Conservation (phyloP, 2,113 vertebrate species). For the Motacilla tschutschensis region DNA sequence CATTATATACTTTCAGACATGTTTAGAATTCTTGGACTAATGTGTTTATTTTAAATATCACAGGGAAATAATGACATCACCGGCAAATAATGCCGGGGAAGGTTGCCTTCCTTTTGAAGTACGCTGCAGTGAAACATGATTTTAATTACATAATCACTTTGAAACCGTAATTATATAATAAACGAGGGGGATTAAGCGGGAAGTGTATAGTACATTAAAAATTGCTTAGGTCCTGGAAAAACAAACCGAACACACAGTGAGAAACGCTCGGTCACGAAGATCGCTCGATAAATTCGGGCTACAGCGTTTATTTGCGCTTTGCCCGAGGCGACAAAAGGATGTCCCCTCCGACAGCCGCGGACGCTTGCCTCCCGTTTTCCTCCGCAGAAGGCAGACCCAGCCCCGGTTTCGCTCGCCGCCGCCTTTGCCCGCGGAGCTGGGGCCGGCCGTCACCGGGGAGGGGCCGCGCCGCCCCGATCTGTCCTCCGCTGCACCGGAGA, state of each 20-base stretch:
- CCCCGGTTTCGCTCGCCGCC: background rate
- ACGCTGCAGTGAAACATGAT: slow-evolving; percentile 81
- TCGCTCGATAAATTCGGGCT: background rate
- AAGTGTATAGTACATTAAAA: slow-evolving; percentile 83
- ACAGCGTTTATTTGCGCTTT: background rate
- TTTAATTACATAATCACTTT: slow-evolving; percentile 93
- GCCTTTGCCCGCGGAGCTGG: background rate
- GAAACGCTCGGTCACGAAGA: slow-evolving; percentile 44
- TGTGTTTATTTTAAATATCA: slow-evolving; percentile 98
- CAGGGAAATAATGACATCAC: slow-evolving; percentile 93
- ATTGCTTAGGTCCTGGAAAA: slow-evolving; percentile 80
- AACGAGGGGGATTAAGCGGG: slow-evolving; percentile 83
- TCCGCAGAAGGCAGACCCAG: background rate
- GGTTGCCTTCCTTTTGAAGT: slow-evolving; percentile 81
- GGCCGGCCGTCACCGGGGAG: background rate
- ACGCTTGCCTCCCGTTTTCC: background rate
- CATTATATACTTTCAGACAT: slow-evolving; percentile 84
- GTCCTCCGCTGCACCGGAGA: background rate
- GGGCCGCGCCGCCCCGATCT: background rate
- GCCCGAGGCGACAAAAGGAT: background rate
- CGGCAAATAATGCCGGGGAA: slow-evolving; percentile 80
- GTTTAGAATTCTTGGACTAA: slow-evolving; percentile 92
- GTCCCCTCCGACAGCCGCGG: background rate
- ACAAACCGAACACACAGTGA: slow-evolving; percentile 74
- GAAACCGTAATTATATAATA: slow-evolving; percentile 91